Base-by-base conservation (phyloP, 2,113 vertebrate genomes). In the Holacanthus passer region DNA sequence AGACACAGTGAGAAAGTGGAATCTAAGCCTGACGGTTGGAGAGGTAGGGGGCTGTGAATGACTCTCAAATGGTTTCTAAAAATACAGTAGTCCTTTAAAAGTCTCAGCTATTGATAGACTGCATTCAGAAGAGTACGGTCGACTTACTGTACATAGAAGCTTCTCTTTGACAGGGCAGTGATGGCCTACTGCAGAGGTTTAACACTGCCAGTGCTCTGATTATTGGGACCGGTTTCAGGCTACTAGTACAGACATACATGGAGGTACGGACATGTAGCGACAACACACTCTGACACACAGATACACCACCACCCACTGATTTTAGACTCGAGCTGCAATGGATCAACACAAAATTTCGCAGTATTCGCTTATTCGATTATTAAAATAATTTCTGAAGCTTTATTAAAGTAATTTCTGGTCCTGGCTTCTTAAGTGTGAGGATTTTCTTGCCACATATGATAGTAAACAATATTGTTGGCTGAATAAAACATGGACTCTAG, bases 51-150 rank as follows among this genome's bases (percentile, higher is more conserved):
- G 32, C 32, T 77, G 64, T 73, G 48, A 81, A 78, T 8, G 41
- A 65, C 80, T 70, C 45, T 79, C 53, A 27, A 72, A 43, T 37
- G 66, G 39, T 3, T 56, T 68, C 85, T 91, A 92, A 89, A 92
- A 83, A 91, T 92, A 94, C 67, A 52, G 65, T 39, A 77, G 86
- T 75, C 82, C 86, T 92, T 92, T 82, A 85, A 88, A 90, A 89
- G 90, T 86, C 72, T 56, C 45, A 22, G 72, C 92, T 90, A 89
- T 88, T 89, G 81, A 90, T 86, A 89, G 92, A 29, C 52, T 29
- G 56, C n/a, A 55, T 88, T 84, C 37, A 79, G 29, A 60, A n/a
- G 58, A 73, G 29, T 48, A 29, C 12, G 8, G 64, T 39, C 1
- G 8, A 12, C 45, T 39, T 74, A 91, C 87, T 88, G 89, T 92